Evolutionary conservation across 2,888 invertebrate genomes (phyloP).

Genomic region (Suillia variegata): DNA sequence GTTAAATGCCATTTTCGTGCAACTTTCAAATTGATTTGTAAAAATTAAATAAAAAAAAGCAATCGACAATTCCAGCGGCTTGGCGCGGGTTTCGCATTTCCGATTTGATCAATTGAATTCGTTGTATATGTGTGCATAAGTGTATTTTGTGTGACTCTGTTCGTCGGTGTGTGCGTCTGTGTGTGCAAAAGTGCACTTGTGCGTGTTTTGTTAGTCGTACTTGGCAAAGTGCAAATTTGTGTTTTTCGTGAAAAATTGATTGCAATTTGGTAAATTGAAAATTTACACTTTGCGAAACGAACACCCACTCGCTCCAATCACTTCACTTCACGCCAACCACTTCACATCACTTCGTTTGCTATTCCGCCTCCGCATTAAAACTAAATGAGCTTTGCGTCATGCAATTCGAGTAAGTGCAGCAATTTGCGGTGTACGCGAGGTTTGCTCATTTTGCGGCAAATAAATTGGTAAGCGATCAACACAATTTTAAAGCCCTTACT

Average conservation of each 20-base stretch:
- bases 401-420: background rate
- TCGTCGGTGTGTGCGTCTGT: background rate
- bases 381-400: constrained; percentile 15
- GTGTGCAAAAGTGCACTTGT: background rate
- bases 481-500: too few relatives aligned
- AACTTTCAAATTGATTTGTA: too few relatives aligned
- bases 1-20: too few relatives aligned
- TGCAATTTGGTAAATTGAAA: constrained; percentile 37
- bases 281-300: constrained; percentile 25
- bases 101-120: constrained; percentile 6
- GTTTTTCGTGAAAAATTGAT: constrained; percentile 22
- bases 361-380: constrained; percentile 30
- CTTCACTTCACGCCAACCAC: too few relatives aligned
- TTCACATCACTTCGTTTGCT: too few relatives aligned
- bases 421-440: background rate
- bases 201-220: too few relatives aligned
- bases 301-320: too few relatives aligned
- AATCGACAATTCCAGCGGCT: background rate
- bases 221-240: constrained; percentile 1
- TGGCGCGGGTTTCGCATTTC: background rate
- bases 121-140: background rate
- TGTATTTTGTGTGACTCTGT: background rate
- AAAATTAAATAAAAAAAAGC: too few relatives aligned
- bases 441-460: background rate
- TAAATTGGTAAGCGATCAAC: too few relatives aligned